These are phyloP conservation scores for Cybosia mesomella DNA, from an alignment of 2,888 invertebrate species.

Conservation along the genomic window DNA sequence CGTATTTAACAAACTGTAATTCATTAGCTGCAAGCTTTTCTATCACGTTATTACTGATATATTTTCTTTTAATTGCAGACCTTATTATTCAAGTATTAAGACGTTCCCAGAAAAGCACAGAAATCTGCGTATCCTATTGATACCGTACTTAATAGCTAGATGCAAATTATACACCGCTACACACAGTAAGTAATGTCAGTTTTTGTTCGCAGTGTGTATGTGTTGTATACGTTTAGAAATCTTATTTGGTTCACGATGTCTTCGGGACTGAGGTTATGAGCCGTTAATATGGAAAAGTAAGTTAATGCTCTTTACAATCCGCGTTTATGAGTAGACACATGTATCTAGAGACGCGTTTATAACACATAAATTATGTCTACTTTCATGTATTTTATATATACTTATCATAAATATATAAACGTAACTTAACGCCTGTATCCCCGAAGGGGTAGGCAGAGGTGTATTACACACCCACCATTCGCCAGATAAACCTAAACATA, in stretches of 20 bases:
- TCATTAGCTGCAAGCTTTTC: neutral
- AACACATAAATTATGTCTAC: neutral
- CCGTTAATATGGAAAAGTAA: slow-evolving; percentile 35
- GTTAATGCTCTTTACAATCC: slow-evolving; percentile 31
- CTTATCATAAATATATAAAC: too few species aligned
- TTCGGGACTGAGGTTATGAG: slow-evolving; percentile 25
- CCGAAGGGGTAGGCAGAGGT: too few species aligned
- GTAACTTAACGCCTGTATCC: too few species aligned
- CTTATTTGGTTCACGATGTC: slow-evolving; percentile 45
- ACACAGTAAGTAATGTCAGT: slow-evolving; percentile 43
- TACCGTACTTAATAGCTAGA: slow-evolving; percentile 39
- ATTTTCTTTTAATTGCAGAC: neutral
- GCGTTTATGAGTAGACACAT: neutral
- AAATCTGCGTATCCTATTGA: slow-evolving; percentile 19
- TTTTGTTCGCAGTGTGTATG: slow-evolving; percentile 36
- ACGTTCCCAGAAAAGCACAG: slow-evolving; percentile 4
- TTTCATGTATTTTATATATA: neutral
- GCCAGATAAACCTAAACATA: too few species aligned
- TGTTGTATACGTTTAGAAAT: slow-evolving; percentile 40
- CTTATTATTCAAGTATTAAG: neutral
- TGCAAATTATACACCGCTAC: slow-evolving; percentile 48
- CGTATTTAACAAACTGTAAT: too few species aligned
- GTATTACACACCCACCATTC: too few species aligned
- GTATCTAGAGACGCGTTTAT: slow-evolving; percentile 2
- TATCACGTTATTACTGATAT: too few species aligned